A percentile compares a stretch with the other conserved stretches of the same genome.
These are phyloP conservation scores for Archivesica marissinica DNA, from an alignment of 1,140 invertebrate species.

Conservation along the genomic window DNA sequence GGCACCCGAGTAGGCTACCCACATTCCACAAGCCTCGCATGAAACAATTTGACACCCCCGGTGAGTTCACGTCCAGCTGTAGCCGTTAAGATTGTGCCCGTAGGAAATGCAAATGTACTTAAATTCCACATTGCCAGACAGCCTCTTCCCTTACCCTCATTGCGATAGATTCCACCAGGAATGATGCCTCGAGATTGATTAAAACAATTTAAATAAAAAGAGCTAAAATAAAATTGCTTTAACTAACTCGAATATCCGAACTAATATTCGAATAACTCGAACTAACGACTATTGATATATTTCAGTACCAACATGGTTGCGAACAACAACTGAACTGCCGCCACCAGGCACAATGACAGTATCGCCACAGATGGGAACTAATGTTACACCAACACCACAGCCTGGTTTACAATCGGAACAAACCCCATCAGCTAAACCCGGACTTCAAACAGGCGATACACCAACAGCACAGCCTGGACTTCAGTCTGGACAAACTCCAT, in stretches of 20 bases:
- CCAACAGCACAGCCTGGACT: slow-evolving; percentile 5
- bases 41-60: no score
- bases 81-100: no score
- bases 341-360: background rate
- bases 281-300: background rate
- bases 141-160: background rate
- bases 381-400: slow-evolving; percentile 31
- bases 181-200: background rate
- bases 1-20: no score
- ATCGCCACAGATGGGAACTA: background rate
- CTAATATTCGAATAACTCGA: background rate
- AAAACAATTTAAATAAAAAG: background rate
- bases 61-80: no score
- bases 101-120: no score
- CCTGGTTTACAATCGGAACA: background rate
- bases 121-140: background rate
- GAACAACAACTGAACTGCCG: background rate
- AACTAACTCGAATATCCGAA: background rate
- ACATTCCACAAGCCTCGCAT: no score
- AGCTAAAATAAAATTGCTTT: background rate
- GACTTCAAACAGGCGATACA: background rate
- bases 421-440: slow-evolving; percentile 32
- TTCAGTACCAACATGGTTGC: background rate
- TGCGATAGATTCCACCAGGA: background rate
- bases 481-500: background rate